Evolutionary conservation across 2,888 invertebrate species (phyloP).

Genomic region (Cataglyphis cursor): DNA sequence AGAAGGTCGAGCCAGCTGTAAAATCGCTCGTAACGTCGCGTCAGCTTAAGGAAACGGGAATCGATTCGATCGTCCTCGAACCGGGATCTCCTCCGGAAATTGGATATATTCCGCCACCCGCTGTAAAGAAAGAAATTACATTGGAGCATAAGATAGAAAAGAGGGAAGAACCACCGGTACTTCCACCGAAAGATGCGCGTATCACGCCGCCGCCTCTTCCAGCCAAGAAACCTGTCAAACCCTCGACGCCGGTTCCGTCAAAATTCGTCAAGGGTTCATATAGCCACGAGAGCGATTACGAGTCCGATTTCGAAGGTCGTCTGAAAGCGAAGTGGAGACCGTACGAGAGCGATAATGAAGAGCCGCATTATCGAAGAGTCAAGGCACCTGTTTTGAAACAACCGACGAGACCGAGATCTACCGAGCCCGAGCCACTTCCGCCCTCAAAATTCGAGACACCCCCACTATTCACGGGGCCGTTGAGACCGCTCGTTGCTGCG

Average conservation of each 20-base stretch:
- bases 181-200: constrained; percentile 85
- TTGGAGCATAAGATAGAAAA: constrained; percentile 87
- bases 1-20: constrained; percentile 78
- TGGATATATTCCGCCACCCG: constrained; percentile 89
- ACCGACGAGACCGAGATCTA: constrained; percentile 87
- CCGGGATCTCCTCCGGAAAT: constrained; percentile 91
- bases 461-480: constrained; percentile 78
- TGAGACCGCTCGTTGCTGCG: constrained; percentile 74
- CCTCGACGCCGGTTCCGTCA: constrained; percentile 88
- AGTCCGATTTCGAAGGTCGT: constrained; percentile 89
- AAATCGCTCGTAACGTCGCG: constrained; percentile 44
- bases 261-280: constrained; percentile 89
- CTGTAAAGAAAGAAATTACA: constrained; percentile 87
- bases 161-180: constrained; percentile 85
- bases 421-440: constrained; percentile 88
- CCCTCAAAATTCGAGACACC: constrained; percentile 89
- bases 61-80: constrained; percentile 85
- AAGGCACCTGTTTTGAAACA: constrained; percentile 87
- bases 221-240: constrained; percentile 86
- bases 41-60: constrained; percentile 40
- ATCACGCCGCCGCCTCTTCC: constrained; percentile 86
- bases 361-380: constrained; percentile 88
- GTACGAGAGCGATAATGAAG: constrained; percentile 90
- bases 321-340: constrained; percentile 88
- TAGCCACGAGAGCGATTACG: constrained; percentile 89